Evolutionary conservation across 92 coral and sea anemone species (phyloP), one percentile per base, ranked within the genome.

Genomic region (Palythoa grandis): DNA sequence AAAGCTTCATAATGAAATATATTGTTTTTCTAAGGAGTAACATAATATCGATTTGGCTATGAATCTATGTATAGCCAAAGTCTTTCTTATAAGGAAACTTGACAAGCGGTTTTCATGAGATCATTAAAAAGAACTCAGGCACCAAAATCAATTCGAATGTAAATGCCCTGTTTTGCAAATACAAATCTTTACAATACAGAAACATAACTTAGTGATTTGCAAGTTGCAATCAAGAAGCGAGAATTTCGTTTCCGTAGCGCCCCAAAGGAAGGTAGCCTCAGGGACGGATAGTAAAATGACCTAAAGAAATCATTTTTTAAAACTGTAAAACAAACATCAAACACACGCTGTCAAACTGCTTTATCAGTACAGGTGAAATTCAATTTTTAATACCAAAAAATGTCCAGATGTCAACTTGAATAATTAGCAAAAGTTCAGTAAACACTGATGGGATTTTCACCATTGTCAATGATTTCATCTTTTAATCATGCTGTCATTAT

Each of bases 341-440:
- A 37, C 23, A 10, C 17, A 74, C 15, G 63, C 24, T 52, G 79
- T 76, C 79, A 76, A 24, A n/a, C 39, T 24, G 4, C 17, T 19
- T 2, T 12, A 22, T 7, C 65, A 29, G 53, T 14, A 76, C 19
- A 48, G 79, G 60, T 75, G 63, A 20, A 50, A 50, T 3, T 25
- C 15, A 54, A 25, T 11, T 20, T 12, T 74, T 50, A 19, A 7
- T 8, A 29, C 25, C 19, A 15, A 1, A 15, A 54, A 13, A 53
- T 25, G 67, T 2, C 82, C 39, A 29, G 54, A 76, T 22, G 82
- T 76, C 82, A 37, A 24, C 50, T 76, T 54, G 15, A 74, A 56
- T 76, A 76, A 76, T 76, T 76, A 56, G 68, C 24, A 14, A 50
- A 53, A 53, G 47, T 53, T 76, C 37, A 15, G 82, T 15, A 56